Evolutionary conservation across 2,888 invertebrate species (phyloP), one percentile per base, ranked within the genome.

Genomic region (Rhagophthalmus giganteus): DNA sequence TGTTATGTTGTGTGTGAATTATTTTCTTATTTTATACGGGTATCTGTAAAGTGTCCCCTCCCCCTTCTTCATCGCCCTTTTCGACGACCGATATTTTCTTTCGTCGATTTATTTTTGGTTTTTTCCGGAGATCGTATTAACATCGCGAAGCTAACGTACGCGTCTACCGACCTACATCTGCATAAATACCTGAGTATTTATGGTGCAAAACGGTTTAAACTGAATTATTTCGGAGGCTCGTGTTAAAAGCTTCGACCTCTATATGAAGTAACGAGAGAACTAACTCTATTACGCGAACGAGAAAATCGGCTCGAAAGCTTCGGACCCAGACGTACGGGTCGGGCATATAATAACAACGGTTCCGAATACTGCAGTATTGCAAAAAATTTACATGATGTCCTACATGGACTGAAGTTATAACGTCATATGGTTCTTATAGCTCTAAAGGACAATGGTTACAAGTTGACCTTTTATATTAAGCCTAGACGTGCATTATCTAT

Each of bases 311-410:
- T 33, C 33, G 27, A 34, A 28, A 24, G 32, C 31, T 33, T 15
- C 15, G 39, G 40, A 39, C 47, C 12, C 32, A 40, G 34, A 40
- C n/a, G n/a, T n/a, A n/a, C 47, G 38, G 46, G 12, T 27, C 11
- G 16, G 34, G 32, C 27, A 25, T 33, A 50, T 50, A 50, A 54
- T 54, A 59, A 57, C 53, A 52, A 49, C 39, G 47, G 53, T 38
- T 50, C 48, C 39, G 55, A 55, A 59, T 61, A 58, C 54, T 56
- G 59, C 59, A 49, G 57, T 57, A 61, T 55, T 55, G 61, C 61
- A 61, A 61, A 61, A 61, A 61, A 61, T 61, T 61, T 61, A 54
- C 58, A 59, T 59, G 57, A 57, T 57, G 57, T 55, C 47, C 47
- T 46, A 54, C 54, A 54, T 55, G 55, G 50, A 51, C 54, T 50